Evolutionary conservation across 2,888 invertebrate species (phyloP).

Genomic region (Stratiomys singularior): DNA sequence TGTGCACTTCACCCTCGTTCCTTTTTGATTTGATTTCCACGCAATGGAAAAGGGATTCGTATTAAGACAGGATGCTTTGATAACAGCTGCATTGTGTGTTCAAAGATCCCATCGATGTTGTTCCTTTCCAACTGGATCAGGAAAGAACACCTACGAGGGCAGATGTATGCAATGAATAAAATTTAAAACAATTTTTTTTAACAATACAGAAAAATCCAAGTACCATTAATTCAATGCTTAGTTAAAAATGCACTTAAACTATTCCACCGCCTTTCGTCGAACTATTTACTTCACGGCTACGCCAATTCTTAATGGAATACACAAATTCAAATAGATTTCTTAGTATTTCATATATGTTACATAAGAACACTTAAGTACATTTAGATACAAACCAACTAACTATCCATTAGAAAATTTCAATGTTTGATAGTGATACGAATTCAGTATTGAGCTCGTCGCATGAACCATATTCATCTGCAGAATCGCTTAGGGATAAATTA

Average conservation of each 20-base stretch:
- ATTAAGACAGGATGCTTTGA: constrained; percentile 19
- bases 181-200: not conserved
- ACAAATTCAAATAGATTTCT: too few species aligned
- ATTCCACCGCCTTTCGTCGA: too few species aligned
- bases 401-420: not conserved
- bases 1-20: not conserved
- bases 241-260: too few species aligned
- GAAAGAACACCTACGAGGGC: not conserved
- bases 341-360: too few species aligned
- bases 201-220: not conserved
- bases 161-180: constrained; percentile 24
- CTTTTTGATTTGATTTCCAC: not conserved
- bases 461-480: constrained; percentile 25
- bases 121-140: not conserved
- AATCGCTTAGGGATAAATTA: not conserved
- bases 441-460: constrained; percentile 15
- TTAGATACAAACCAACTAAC: not conserved
- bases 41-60: not conserved
- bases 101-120: not conserved
- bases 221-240: not conserved
- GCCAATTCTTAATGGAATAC: too few species aligned
- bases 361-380: too few species aligned
- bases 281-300: too few species aligned
- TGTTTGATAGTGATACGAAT: not conserved
- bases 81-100: constrained; percentile 27